A percentile compares a stretch with the other conserved stretches of the same genome.
Conservation (phyloP, 2,888 invertebrate genomes). For the Glaucopsyche alexis region DNA sequence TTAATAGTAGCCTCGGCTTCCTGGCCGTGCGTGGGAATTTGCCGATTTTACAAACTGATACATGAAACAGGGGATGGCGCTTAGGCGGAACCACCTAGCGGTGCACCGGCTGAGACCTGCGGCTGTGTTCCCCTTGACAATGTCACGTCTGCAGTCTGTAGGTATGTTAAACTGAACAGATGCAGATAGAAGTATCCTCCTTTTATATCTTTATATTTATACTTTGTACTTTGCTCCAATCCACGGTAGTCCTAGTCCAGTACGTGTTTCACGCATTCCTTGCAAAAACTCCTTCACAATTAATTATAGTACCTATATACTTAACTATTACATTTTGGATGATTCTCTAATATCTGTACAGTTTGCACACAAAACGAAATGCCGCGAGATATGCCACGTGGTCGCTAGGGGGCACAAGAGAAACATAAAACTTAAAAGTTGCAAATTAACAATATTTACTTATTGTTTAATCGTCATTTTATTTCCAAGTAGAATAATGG, state of each 20-base stretch:
- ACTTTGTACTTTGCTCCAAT: not conserved
- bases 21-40: conserved; percentile 56
- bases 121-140: not conserved
- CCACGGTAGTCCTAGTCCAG: not conserved
- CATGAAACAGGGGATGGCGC: conserved; percentile 36
- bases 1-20: conserved; percentile 52
- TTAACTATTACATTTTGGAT: not conserved
- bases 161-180: too few species aligned
- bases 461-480: not conserved
- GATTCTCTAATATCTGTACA: not conserved
- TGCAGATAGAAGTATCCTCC: not conserved
- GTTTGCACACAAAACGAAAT: not conserved
- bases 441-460: not conserved
- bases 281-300: too few species aligned
- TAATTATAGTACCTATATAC: not conserved
- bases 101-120: not conserved
- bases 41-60: conserved; percentile 33
- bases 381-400: not conserved
- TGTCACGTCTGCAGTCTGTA: too few species aligned
- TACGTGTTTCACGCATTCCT: too few species aligned
- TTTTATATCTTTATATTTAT: not conserved
- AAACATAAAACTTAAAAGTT: not conserved
- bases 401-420: not conserved
- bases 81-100: conserved; percentile 30
- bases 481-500: not conserved